Evolutionary conservation across 92 coral and sea anemone species (phyloP), one percentile per base, ranked within the genome.

Genomic region (Phenganax stokvisi): DNA sequence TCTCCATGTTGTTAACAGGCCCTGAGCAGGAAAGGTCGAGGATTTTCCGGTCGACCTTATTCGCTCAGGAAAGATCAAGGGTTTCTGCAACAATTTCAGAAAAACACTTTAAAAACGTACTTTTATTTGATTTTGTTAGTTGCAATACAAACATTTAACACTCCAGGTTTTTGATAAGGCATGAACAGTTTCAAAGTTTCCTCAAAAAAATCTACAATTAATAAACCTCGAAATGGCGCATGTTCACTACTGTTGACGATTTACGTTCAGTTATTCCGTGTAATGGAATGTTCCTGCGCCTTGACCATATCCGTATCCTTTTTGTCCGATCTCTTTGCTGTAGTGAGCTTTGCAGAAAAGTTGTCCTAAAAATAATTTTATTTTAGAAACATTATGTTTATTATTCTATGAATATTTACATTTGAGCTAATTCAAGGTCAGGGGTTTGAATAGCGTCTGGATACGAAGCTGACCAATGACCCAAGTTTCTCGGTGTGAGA

Each of bases 211-310:
- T 68, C n/a, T 61, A 68, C 73, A 68, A 68, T 20, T 59, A 64
- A 64, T 68, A 68, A 68, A 68, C 73, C 53, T 68, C 54, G 70
- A 28, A 64, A 64, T 44, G 73, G 20, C 47, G 73, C 53, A 68
- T 37, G 47, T 64, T 64, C 30, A 64, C 30, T 17, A 10, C 12
- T 37, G 47, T 5, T 37, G 47, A 37, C 5, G 47, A 68, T 76
- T 76, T 52, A 53, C n/a, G 67, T 56, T 65, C 64, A 75, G 17
- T 30, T 76, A 76, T 76, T 76, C 69, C 66, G 81, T 76, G 56
- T 57, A 76, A n/a, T 76, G 81, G 81, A 76, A 76, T 76, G 81
- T 76, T 57, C 81, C 81, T n/a, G 81, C 81, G 54, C 81, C 81
- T 8, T 28, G 69, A 57, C 81, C 81, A 76, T 0, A 76, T 57